phyloP scores from a whole-genome alignment of 2,888 invertebrate species.

The Gibbula magus region DNA sequence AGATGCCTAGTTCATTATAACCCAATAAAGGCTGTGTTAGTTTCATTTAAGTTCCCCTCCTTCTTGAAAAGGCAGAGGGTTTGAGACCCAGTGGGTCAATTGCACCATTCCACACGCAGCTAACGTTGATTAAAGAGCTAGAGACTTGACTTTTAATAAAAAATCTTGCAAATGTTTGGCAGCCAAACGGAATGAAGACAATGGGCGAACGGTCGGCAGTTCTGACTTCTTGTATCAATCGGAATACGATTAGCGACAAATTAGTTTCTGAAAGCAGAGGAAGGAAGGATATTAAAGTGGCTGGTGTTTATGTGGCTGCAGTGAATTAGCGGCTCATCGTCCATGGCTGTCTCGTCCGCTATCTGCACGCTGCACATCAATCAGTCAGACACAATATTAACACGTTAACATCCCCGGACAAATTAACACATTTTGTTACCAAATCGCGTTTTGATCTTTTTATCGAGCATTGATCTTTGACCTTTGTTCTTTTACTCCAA shows the following conservation, averaged over 20 bases:
- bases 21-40: neutral
- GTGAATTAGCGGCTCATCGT: no score
- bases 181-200: neutral
- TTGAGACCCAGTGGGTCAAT: neutral
- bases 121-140: neutral
- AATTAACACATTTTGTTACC: no score
- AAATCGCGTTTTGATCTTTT: no score
- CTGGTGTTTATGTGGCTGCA: no score
- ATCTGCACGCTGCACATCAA: no score
- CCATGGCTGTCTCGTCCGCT: no score
- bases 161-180: slow-evolving; percentile 11
- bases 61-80: neutral
- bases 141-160: neutral
- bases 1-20: neutral
- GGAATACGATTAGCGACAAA: slow-evolving; percentile 8
- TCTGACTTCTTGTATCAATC: neutral
- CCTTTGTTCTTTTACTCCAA: no score
- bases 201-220: neutral
- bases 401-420: no score
- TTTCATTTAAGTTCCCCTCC: neutral
- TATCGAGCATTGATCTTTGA: no score
- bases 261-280: neutral
- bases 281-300: neutral
- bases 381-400: no score
- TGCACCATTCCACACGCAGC: neutral